Evolutionary conservation across 2,888 invertebrate genomes (phyloP), one percentile per base, ranked within the genome.

Genomic region (Copidosoma aretas): DNA sequence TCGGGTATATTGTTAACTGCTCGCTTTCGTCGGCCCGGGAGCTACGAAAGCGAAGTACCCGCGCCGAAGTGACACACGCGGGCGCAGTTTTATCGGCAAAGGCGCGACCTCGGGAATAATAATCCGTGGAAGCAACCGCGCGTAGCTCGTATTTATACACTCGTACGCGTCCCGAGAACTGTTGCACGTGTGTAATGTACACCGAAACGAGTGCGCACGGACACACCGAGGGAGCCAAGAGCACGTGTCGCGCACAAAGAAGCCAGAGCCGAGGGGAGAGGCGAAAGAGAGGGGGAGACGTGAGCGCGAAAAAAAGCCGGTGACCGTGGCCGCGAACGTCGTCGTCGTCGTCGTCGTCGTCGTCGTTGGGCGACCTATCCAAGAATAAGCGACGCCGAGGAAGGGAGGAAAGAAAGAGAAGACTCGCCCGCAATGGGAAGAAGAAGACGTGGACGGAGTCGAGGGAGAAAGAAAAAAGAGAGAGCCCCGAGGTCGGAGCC

Each of bases 261-360:
- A 46, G 43, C 14, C 15, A 17, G 8, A 14, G 12, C 43, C 17
- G 43, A 4, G 43, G 12, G 17, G 3, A 12, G 12, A 12, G 51
- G 21, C 10, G 53, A 43, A 39, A 52, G 52, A 63, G 60, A 63
- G 19, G 32, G 56, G 60, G 14, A 56, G 25, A 66, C 32, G 32
- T 3, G 32, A 32, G n/a, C n/a, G n/a, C n/a, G 41, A 46, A 12
- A 68, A 65, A 68, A 64, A 68, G 60, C 60, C 19, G 71, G 60
- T 64, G 71, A 68, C 68, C 71, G 53, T 71, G 71, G 71, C 62
- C 62, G 57, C 71, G 71, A 61, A 25, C n/a, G 15, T 56, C 60
- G 61, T 43, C n/a, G n/a, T n/a, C n/a, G n/a, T n/a, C n/a, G n/a
- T n/a, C n/a, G n/a, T n/a, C n/a, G n/a, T n/a, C n/a, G n/a, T n/a